phyloP scores from a whole-genome alignment of 2,797 vertebrate genomes.

The Siniperca undulata region DNA sequence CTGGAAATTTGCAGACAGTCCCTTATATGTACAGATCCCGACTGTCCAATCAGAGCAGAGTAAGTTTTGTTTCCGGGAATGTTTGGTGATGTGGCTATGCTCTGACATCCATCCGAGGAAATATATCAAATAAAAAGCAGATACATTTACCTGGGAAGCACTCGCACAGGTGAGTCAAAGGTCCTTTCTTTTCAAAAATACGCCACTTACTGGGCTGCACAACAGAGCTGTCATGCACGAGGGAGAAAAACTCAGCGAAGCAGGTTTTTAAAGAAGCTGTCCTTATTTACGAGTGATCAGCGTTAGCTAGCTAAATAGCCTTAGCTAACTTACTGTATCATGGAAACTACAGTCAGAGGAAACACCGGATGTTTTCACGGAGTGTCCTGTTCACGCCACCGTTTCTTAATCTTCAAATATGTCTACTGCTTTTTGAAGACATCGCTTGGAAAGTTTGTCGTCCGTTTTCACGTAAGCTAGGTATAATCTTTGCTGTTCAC shows the following conservation, averaged over 20 bases:
- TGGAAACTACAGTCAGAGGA: slow-evolving; percentile 38
- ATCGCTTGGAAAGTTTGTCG: slow-evolving; percentile 37
- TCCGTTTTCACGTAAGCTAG: slow-evolving; percentile 68
- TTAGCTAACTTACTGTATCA: slow-evolving; percentile 60
- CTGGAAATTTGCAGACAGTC: slow-evolving; percentile 60
- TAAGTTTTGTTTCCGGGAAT: slow-evolving; percentile 86
- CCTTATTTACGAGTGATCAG: slow-evolving; percentile 58
- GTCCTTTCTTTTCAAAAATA: neutral
- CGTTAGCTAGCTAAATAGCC: slow-evolving; percentile 55
- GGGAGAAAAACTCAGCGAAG: slow-evolving; percentile 12
- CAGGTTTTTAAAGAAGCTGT: slow-evolving; percentile 40
- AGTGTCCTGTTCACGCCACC: neutral
- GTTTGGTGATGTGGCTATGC: slow-evolving; percentile 89
- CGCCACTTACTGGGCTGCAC: neutral
- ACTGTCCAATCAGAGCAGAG: slow-evolving; percentile 80
- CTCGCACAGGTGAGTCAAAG: slow-evolving; percentile 77
- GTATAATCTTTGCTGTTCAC: slow-evolving; percentile 73
- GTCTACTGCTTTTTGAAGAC: slow-evolving; percentile 12
- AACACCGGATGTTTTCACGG: slow-evolving; percentile 26
- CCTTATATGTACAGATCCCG: slow-evolving; percentile 59
- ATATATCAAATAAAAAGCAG: slow-evolving; percentile 74
- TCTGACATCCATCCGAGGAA: slow-evolving; percentile 80
- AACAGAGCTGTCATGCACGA: slow-evolving; percentile 33
- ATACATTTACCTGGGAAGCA: slow-evolving; percentile 63
- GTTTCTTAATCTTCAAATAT: slow-evolving; percentile 1